Evolutionary conservation across 2,888 invertebrate species (phyloP), one percentile per base, ranked within the genome.

Genomic region (Caenorhabditis angaria): DNA sequence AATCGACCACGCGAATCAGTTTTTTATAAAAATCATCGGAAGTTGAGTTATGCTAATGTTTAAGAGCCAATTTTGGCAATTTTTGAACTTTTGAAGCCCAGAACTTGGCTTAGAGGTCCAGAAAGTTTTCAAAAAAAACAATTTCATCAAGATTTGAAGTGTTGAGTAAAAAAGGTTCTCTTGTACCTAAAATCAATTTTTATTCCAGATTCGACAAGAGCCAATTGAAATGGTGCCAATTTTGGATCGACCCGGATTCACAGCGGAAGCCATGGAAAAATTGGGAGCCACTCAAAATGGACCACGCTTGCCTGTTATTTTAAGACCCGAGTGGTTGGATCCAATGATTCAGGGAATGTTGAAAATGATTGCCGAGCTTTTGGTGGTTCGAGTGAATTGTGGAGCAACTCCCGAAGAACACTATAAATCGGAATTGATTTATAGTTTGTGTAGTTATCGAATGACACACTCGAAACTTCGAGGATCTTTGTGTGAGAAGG

Each of bases 291-390:
- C 3, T 41, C 41, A 41, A 14, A 41, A 41, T 6, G 41, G 41
- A 41, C 41, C 41, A 14, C 6, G 41, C 3, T 14, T 51, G 5
- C 22, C 51, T 12, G 27, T 56, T 22, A 4, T 56, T n/a, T 56
- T 32, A 25, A 35, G 41, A 47, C 18, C 27, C 1, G 71, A 66
- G 22, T 71, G 71, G 71, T 56, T 68, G 22, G 67, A 72, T 67
- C 67, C 71, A n/a, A 63, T 67, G 66, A 64, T 64, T 24, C 63
- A 60, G 56, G 67, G 71, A 54, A 66, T 63, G 69, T 77, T 63
- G 65, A 81, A 80, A 53, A 65, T 83, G 12, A 64, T 83, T 28
- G 69, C 82, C 22, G 82, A 85, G 47, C 35, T 83, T 4, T 64
- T 85, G 4, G 71, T 80, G 12, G 64, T 78, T 35, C 69, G 76